phyloP scores from a whole-genome alignment of 2,797 vertebrate genomes.

The Falco peregrinus region DNA sequence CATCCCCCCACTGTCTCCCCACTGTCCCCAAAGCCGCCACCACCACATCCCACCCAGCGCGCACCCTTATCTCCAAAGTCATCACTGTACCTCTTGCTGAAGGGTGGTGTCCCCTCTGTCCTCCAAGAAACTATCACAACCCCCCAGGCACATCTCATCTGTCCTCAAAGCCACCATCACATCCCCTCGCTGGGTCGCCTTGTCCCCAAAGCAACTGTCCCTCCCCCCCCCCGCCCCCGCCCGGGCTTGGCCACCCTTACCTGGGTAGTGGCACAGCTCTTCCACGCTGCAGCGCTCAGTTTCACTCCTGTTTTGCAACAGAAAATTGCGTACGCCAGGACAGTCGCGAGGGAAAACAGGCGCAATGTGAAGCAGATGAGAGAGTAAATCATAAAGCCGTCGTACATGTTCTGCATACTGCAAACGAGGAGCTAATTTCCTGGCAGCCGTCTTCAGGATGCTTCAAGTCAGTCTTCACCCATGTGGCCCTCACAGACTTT shows the following conservation, averaged over 20 bases:
- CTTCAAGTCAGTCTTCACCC: background rate
- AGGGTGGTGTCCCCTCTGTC: background rate
- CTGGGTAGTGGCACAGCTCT: background rate
- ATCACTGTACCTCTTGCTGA: background rate
- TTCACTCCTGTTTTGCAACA: slow-evolving; percentile 31
- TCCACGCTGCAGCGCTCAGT: slow-evolving; percentile 17
- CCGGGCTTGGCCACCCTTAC: background rate
- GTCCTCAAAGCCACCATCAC: background rate
- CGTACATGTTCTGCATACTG: slow-evolving; percentile 30
- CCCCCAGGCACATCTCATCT: fast-evolving
- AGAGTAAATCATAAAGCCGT: slow-evolving; percentile 20
- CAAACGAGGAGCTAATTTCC: slow-evolving; percentile 35
- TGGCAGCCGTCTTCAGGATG: background rate
- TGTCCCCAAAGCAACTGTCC: background rate
- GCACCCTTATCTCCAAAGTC: too few relatives aligned
- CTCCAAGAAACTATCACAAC: background rate
- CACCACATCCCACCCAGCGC: background rate
- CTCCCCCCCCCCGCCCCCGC: fast-evolving
- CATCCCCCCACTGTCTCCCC: too few relatives aligned
- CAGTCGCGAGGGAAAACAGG: background rate
- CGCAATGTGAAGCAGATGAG: slow-evolving; percentile 36
- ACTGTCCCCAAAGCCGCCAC: background rate
- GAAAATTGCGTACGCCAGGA: background rate
- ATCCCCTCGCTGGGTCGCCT: background rate
- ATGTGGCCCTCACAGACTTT: background rate